Evolutionary conservation across 1,140 invertebrate species (phyloP).

Genomic region (Marisa cornuarietis): DNA sequence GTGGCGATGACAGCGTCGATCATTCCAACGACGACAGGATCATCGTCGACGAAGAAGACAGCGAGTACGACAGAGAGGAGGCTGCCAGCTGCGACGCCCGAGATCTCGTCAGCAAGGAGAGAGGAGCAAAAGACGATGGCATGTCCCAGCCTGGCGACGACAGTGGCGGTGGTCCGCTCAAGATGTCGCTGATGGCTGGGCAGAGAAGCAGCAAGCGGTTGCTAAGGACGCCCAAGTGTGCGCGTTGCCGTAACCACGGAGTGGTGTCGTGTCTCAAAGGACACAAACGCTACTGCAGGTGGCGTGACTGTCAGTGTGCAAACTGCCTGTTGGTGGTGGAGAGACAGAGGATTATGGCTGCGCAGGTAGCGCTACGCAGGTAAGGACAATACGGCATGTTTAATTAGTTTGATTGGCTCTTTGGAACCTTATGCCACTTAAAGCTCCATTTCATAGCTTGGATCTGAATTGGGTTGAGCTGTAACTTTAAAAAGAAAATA

Average conservation of each 20-base stretch:
- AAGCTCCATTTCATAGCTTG: too few species aligned
- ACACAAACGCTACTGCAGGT: slow-evolving; percentile 83
- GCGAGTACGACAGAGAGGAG: slow-evolving; percentile 10
- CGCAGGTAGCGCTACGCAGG: slow-evolving; percentile 78
- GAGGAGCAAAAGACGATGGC: neutral
- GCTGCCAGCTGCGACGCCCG: slow-evolving; percentile 5
- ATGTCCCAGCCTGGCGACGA: neutral
- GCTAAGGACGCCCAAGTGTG: slow-evolving; percentile 90
- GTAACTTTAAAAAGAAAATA: too few species aligned
- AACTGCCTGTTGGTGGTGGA: slow-evolving; percentile 97
- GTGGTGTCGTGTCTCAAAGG: slow-evolving; percentile 91
- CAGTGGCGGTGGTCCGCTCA: neutral
- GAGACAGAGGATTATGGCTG: slow-evolving; percentile 95
- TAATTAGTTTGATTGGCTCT: too few species aligned
- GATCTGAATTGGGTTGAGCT: too few species aligned
- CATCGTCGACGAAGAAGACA: slow-evolving; percentile 20
- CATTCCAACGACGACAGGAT: slow-evolving; percentile 1
- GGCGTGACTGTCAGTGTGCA: slow-evolving; percentile 83
- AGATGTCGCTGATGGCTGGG: neutral
- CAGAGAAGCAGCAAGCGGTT: slow-evolving; percentile 33
- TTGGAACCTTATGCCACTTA: too few species aligned
- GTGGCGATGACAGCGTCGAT: too few species aligned
- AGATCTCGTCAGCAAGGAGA: neutral
- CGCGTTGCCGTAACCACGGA: slow-evolving; percentile 93
- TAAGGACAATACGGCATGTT: slow-evolving; percentile 13